Base-by-base conservation (phyloP, 2,113 vertebrate species). In the Opisthocomus hoazin region DNA sequence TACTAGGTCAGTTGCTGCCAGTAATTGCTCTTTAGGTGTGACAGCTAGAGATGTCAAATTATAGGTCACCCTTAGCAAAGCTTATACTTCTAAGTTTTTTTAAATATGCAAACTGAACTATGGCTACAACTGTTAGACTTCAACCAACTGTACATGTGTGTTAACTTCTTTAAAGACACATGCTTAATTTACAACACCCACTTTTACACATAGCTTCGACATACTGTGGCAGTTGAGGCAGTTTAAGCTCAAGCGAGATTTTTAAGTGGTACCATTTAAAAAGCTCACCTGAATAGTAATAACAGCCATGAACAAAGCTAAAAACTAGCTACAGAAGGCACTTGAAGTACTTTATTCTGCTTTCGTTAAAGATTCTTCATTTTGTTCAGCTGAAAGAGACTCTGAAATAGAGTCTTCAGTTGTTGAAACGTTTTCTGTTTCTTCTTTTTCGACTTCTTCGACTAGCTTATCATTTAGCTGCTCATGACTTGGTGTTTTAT, bases 311-410 rank as follows among this genome's bases (percentile, higher is more conserved):
- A 97, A 96, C 75, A 95, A 97, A 97, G 98, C 97, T 97, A 97
- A 97, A 95, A 97, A 94, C 96, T 97, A 98, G 97, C 68, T 97
- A 97, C 57, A 96, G 97, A 97, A 98, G 97, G 98, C 97, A 98
- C 96, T 43, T 96, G 89, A 94, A 97, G 96, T 94, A 96, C 80
- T 97, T 98, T 98, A 99, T 97, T 99, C 98, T 91, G 98, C 97
- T 95, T 98, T 98, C 98, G 98, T 98, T 94, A 98, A 96, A 84
- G 99, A 98, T 80, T 98, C 97, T 86, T 98, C 97, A 90, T 26
- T 98, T 57, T 98, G 98, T 97, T 99, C 98, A 84, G 93, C 95
- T 74, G 90, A 79, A 94, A 84, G 1, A 83, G 90, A 90, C 54
- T 92, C 90, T 53, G 90, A 95, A 88, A 88, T 17, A 45, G 78